Conservation (phyloP, 2,797 vertebrate genomes). For the Crocidura indochinensis region DNA sequence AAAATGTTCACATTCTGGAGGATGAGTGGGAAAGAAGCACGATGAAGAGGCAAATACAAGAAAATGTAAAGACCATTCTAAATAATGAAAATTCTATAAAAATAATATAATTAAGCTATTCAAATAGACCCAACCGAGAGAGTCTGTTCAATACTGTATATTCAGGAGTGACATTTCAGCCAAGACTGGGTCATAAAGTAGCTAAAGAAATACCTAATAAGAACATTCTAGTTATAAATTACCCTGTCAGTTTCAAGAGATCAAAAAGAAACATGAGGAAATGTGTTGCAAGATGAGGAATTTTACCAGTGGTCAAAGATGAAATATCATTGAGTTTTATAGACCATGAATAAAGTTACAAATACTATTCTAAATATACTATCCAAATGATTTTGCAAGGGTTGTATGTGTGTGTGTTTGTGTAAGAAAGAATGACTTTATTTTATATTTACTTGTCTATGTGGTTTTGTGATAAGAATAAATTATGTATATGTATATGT, state of each 20-base stretch:
- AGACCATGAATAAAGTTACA: not conserved
- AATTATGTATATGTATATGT: not conserved
- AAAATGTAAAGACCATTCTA: not conserved
- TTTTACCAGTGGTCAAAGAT: not conserved
- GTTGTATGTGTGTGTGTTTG: not conserved
- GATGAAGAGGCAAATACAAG: not conserved
- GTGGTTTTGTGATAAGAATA: slow-evolving; percentile 43
- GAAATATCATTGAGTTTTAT: not conserved
- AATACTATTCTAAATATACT: not conserved
- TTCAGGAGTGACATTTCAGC: not conserved
- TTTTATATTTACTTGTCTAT: slow-evolving; percentile 39
- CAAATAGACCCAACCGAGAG: not conserved
- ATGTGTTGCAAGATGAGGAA: not conserved
- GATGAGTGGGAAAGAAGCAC: not conserved
- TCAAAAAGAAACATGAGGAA: not conserved
- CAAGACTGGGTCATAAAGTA: not conserved
- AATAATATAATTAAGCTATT: not conserved
- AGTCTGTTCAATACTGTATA: not conserved
- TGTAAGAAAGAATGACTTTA: not conserved
- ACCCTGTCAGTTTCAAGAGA: not conserved
- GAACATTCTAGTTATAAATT: not conserved
- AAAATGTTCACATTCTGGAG: not conserved
- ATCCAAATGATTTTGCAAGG: not conserved
- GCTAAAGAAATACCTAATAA: not conserved
- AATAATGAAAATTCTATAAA: not conserved